Conservation (phyloP, 2,113 vertebrate genomes). For the Hipposideros armiger region DNA sequence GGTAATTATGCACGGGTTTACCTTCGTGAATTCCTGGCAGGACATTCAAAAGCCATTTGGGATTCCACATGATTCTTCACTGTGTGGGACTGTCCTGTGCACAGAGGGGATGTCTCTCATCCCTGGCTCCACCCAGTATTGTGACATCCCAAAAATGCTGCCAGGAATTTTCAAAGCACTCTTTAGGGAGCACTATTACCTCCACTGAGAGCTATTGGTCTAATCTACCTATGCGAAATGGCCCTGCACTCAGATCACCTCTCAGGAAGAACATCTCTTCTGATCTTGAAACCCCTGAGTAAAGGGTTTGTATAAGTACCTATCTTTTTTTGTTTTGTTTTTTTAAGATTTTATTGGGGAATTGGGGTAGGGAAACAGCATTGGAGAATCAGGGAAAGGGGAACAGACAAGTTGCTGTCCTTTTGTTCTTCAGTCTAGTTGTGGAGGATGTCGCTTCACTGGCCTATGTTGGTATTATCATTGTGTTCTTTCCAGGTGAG, state of each 20-base stretch:
- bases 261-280: neutral
- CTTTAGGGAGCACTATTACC: neutral
- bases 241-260: neutral
- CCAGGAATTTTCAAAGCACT: neutral
- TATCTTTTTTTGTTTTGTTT: too few relatives aligned
- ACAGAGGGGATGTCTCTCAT: neutral
- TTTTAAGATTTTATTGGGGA: too few relatives aligned
- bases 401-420: too few relatives aligned
- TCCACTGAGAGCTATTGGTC: neutral
- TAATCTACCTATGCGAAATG: neutral
- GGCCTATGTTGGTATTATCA: too few relatives aligned
- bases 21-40: neutral
- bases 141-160: neutral
- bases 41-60: neutral
- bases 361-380: too few relatives aligned
- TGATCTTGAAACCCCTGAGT: neutral
- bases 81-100: neutral
- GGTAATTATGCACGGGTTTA: slow-evolving; percentile 35
- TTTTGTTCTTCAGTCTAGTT: too few relatives aligned
- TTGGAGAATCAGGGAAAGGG: too few relatives aligned
- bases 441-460: too few relatives aligned
- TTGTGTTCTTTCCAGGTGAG: too few relatives aligned
- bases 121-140: neutral
- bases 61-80: neutral
- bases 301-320: neutral